Percentiles rank a stretch among this genome's conserved stretches.
phyloP scores from a whole-genome alignment of 2,888 invertebrate species.

The Cerastoderma edule region DNA sequence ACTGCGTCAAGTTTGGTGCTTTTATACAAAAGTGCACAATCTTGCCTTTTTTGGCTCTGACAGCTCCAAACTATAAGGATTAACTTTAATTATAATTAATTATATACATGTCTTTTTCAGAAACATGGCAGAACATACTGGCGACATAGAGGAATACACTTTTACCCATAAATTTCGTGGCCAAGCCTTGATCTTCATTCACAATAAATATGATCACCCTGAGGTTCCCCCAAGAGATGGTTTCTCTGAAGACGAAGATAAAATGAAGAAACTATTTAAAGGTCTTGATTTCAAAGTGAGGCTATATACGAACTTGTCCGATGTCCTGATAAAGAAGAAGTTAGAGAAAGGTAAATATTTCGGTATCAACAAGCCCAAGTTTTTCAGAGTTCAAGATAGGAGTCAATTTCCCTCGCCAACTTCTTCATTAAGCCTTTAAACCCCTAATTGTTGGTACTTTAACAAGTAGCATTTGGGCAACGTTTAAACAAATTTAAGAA shows the following conservation, averaged over 20 bases:
- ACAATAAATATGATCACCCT: background rate
- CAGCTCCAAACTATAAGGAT: background rate
- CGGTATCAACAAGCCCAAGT: background rate
- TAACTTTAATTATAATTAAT: no score
- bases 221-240: background rate
- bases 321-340: slow-evolving; percentile 7
- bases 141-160: slow-evolving; percentile 5
- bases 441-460: background rate
- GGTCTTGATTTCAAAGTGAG: slow-evolving; percentile 30
- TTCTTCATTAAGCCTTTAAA: background rate
- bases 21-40: background rate
- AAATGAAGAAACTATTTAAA: slow-evolving; percentile 28
- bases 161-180: slow-evolving; percentile 28
- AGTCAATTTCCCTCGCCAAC: background rate
- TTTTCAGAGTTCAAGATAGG: background rate
- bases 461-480: background rate
- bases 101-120: background rate
- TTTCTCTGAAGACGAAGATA: slow-evolving; percentile 1
- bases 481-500: background rate
- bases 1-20: background rate
- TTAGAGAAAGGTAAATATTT: slow-evolving; percentile 21
- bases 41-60: background rate
- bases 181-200: slow-evolving; percentile 24
- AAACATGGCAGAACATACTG: slow-evolving; percentile 3
- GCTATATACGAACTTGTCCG: slow-evolving; percentile 16